Evolutionary conservation across 2,888 invertebrate species (phyloP).

Genomic region (Petrophora chlorosata): DNA sequence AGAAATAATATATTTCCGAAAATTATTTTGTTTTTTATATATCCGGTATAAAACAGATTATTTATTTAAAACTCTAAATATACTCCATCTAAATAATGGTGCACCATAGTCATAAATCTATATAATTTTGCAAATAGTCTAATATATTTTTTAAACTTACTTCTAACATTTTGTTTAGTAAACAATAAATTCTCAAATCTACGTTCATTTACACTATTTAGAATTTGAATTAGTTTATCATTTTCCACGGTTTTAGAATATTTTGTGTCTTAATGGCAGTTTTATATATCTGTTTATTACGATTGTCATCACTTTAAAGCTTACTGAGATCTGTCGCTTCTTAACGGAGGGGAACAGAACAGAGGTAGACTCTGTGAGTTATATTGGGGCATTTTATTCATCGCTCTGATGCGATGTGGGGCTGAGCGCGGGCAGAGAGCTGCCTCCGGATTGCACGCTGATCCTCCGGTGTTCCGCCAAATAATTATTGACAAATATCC

Average conservation of each 20-base stretch:
- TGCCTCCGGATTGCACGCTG: constrained; percentile 82
- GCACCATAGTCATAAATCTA: constrained; percentile 76
- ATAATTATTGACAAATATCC: constrained; percentile 85
- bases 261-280: constrained; percentile 33
- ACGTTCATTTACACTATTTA: constrained; percentile 64
- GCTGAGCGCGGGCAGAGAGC: constrained; percentile 80
- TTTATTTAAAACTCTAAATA: constrained; percentile 50
- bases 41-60: constrained; percentile 50
- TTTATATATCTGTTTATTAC: constrained; percentile 11
- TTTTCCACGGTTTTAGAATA: constrained; percentile 34
- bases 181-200: constrained; percentile 58
- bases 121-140: constrained; percentile 61
- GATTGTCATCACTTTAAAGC: constrained; percentile 17
- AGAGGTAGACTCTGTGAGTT: constrained; percentile 14
- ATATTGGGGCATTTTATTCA: constrained; percentile 58
- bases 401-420: constrained; percentile 82
- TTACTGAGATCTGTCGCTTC: constrained; percentile 34
- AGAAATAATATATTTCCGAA: constrained; percentile 62
- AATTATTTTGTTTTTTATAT: constrained; percentile 39
- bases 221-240: constrained; percentile 42
- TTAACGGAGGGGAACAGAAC: constrained; percentile 16
- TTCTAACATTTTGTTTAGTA: constrained; percentile 54
- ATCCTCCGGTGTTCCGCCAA: constrained; percentile 84
- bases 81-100: constrained; percentile 70
- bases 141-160: constrained; percentile 43